Percentiles rank a stretch among this genome's conserved stretches.
Conservation (phyloP, 1,140 invertebrate species). For the Camponotus vicinus region DNA sequence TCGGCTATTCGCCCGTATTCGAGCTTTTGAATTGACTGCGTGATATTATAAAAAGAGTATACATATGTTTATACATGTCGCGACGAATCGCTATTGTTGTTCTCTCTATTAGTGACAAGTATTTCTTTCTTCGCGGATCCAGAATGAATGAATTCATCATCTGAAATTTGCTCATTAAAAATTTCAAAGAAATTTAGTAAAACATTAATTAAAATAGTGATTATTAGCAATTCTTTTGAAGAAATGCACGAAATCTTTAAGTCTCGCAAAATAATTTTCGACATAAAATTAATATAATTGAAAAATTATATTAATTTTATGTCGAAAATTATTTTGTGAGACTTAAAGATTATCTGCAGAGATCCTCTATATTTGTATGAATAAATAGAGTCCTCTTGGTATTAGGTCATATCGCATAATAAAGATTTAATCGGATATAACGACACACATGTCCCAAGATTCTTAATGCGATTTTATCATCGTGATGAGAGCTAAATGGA, state of each 20-base stretch:
- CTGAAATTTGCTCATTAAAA: neutral
- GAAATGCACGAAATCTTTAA: neutral
- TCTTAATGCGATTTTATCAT: conserved; percentile 37
- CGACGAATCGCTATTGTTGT: neutral
- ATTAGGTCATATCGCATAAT: neutral
- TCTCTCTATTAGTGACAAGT: neutral
- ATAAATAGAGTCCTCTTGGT: neutral
- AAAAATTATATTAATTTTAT: neutral
- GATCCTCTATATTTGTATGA: neutral
- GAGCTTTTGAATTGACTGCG: conserved; percentile 27
- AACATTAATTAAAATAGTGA: neutral
- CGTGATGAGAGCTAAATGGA: neutral
- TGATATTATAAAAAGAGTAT: conserved; percentile 33
- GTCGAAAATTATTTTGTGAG: neutral
- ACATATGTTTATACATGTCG: neutral
- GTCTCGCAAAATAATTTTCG: neutral
- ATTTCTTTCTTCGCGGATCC: neutral
- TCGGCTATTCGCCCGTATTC: conserved; percentile 3
- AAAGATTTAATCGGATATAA: conserved; percentile 40
- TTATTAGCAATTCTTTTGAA: neutral
- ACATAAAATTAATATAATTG: neutral
- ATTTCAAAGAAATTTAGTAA: neutral
- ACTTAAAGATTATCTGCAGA: neutral
- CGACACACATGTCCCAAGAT: conserved; percentile 4
- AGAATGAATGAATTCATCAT: neutral